Percentiles rank a stretch among this genome's conserved stretches.
Conservation (phyloP, 1,140 invertebrate genomes). For the Apis laboriosa region DNA sequence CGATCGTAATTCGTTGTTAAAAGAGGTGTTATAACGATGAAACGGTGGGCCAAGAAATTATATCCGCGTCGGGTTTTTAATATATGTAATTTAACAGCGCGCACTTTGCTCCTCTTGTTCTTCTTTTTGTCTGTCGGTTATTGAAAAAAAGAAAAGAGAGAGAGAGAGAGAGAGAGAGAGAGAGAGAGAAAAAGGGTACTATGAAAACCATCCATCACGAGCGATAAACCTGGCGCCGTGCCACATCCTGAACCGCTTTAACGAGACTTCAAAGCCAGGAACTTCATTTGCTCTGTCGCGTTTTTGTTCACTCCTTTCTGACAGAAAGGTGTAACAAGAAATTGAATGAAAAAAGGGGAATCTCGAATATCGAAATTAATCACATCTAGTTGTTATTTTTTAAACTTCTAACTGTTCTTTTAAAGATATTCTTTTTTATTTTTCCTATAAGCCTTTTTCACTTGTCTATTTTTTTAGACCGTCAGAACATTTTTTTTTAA, state of each 20-base stretch:
- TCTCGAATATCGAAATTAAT: conserved; percentile 34
- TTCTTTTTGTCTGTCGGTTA: conserved; percentile 23
- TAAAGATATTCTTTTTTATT: neutral
- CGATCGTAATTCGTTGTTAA: conserved; percentile 48
- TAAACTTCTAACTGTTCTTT: neutral
- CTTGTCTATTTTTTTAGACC: no score
- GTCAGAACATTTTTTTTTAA: no score
- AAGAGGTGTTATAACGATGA: conserved; percentile 29
- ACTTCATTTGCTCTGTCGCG: conserved; percentile 55
- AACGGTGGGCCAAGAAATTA: conserved; percentile 27
- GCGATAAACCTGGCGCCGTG: conserved; percentile 56
- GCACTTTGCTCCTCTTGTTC: conserved; percentile 16
- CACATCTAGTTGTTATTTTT: neutral
- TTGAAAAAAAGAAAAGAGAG: conserved; percentile 31
- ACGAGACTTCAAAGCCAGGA: conserved; percentile 61
- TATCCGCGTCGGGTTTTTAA: conserved; percentile 53
- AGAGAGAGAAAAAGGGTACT: conserved; percentile 24
- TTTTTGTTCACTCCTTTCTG: conserved; percentile 42
- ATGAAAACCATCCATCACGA: conserved; percentile 63
- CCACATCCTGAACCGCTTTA: conserved; percentile 51
- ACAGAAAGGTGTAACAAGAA: conserved; percentile 41
- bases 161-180: neutral
- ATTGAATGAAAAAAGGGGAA: conserved; percentile 17
- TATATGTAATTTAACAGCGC: conserved; percentile 58
- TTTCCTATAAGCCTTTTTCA: neutral